Base-by-base conservation (phyloP, 2,888 invertebrate species). In the Pharmacophagus antenor region DNA sequence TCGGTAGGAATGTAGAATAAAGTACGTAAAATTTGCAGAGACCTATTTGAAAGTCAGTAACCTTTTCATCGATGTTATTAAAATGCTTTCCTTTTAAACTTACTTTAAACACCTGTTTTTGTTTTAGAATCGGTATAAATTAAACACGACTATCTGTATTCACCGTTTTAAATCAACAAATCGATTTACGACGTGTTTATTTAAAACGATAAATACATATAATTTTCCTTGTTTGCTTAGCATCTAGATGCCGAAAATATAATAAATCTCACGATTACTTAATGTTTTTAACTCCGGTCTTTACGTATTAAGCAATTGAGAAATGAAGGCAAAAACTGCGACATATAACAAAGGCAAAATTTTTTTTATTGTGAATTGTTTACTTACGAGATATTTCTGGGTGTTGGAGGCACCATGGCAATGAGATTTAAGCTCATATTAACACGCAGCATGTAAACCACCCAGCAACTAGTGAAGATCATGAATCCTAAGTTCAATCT, bases 371-470 rank as follows among this genome's bases (percentile, higher is more conserved):
- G 48, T 50, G 22, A 17, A 46, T 46, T 56, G 2, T 58, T 23
- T 46, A 66, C 69, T 69, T 65, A 71, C 71, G 68, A 65, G 42
- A 61, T 62, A 60, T 70, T 69, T 65, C 66, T 66, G 31, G 79
- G 69, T 6, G 72, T 66, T 27, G 85, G 84, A 1, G 91, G 88
- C 2, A 94, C 94, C 95, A 95, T 95, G 6, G 94, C 94, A 49
- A 95, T 92, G 44, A 95, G 89, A 67, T 94, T 94, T 54, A 95
- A 93, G 17, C 95, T 95, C 86, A 95, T 93, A 76, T 95, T 95
- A 1, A 95, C 93, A 54, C 95, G 92, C 65, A 94, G 89, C 93
- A 95, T 94, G 83, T 95, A 95, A 17, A 92, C 91, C 66, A 94
- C 92, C 84, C 95, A 93, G 68, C 94, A 95, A 64, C 94, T 92